These are phyloP conservation scores for Campoletis raptor DNA, from an alignment of 2,888 invertebrate genomes.

Conservation along the genomic window DNA sequence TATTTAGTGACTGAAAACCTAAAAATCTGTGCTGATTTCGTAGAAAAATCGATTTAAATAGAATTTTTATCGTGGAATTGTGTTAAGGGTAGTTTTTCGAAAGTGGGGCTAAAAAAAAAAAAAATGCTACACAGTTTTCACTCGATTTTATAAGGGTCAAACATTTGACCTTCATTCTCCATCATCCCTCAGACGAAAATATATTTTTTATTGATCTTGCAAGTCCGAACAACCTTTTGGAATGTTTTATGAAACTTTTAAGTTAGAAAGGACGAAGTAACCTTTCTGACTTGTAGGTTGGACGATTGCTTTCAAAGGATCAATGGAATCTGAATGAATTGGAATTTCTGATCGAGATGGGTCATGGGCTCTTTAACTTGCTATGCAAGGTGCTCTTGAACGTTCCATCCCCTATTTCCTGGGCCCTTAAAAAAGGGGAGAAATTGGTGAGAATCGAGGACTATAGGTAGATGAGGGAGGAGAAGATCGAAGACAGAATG, in stretches of 20 bases:
- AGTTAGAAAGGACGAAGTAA: neutral
- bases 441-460: constrained; percentile 15
- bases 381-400: constrained; percentile 33
- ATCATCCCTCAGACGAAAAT: neutral
- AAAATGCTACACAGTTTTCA: neutral
- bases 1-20: neutral
- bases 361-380: constrained; percentile 25
- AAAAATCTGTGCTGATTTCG: neutral
- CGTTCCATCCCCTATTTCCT: neutral
- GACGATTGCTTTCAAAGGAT: constrained; percentile 36
- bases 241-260: neutral
- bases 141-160: neutral
- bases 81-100: neutral
- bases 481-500: constrained; percentile 37
- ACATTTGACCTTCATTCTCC: neutral
- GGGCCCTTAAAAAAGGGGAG: constrained; percentile 9
- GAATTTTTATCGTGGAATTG: neutral
- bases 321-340: constrained; percentile 51
- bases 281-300: neutral
- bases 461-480: neutral
- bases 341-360: constrained; percentile 57
- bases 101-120: neutral
- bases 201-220: neutral
- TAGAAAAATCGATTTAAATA: neutral
- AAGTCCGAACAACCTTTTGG: neutral